Conservation (phyloP, 2,113 vertebrate species). For the Polypterus senegalus region DNA sequence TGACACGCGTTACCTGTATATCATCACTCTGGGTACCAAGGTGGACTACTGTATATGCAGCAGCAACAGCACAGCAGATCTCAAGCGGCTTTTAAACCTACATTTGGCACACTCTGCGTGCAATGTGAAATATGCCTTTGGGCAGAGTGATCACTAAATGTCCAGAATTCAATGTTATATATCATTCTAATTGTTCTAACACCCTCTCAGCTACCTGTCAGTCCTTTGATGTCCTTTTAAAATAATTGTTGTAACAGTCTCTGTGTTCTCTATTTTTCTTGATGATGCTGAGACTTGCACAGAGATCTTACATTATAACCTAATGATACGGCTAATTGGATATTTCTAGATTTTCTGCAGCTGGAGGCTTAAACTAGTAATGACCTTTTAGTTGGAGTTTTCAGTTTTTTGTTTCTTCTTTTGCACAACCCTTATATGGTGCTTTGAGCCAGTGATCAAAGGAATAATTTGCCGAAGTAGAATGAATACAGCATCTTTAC, state of each 20-base stretch:
- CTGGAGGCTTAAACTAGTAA: constrained; percentile 12
- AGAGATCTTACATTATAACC: constrained; percentile 15
- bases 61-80: too few relatives aligned
- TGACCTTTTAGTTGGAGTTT: not conserved
- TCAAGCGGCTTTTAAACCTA: too few relatives aligned
- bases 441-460: too few relatives aligned
- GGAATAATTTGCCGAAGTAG: too few relatives aligned
- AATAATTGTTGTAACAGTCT: constrained; percentile 71
- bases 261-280: constrained; percentile 64
- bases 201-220: constrained; percentile 23
- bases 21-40: too few relatives aligned
- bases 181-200: constrained; percentile 7
- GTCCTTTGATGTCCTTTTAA: constrained; percentile 23
- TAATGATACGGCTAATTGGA: constrained; percentile 43
- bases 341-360: constrained; percentile 24
- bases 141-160: constrained; percentile 1
- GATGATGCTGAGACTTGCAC: constrained; percentile 40
- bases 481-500: too few relatives aligned
- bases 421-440: not conserved
- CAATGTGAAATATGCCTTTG: not conserved
- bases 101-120: not conserved
- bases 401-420: not conserved
- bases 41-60: too few relatives aligned
- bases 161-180: not conserved
- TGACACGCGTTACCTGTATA: too few relatives aligned